Conservation (phyloP, 2,797 vertebrate species). For the Sebastes alutus region DNA sequence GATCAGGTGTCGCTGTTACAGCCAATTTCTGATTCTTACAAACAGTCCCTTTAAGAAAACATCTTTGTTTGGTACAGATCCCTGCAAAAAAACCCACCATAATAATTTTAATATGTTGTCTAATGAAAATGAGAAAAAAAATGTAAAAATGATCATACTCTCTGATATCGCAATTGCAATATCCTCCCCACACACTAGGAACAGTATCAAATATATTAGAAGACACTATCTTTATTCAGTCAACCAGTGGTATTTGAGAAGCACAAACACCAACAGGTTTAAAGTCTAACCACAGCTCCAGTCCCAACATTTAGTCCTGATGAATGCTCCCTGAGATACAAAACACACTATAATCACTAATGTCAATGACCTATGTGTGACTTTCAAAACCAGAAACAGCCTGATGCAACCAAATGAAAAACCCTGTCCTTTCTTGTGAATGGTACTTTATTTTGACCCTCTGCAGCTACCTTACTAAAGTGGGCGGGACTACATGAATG, state of each 20-base stretch:
- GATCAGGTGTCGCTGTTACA: too few species aligned
- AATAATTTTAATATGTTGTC: too few species aligned
- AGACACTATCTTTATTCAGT: neutral
- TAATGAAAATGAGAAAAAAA: too few species aligned
- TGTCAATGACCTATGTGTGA: neutral
- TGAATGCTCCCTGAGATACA: neutral
- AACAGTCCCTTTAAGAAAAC: too few species aligned
- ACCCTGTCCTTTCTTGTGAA: neutral
- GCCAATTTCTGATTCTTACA: too few species aligned
- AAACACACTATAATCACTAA: neutral
- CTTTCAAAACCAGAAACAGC: neutral
- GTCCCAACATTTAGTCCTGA: neutral
- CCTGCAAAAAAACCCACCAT: too few species aligned
- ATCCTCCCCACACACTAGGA: too few species aligned
- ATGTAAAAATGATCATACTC: too few species aligned
- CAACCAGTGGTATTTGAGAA: neutral
- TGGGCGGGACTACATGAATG: slow-evolving; percentile 45
- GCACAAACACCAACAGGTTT: neutral
- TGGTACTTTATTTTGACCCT: neutral
- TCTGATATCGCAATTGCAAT: accelerated
- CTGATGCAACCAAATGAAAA: slow-evolving; percentile 48
- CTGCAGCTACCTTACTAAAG: slow-evolving; percentile 35
- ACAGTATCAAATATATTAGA: neutral
- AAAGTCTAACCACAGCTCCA: neutral
- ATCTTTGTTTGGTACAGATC: too few species aligned